Evolutionary conservation across 2,888 invertebrate species (phyloP), one percentile per base, ranked within the genome.

Genomic region (Cataglyphis cursor): DNA sequence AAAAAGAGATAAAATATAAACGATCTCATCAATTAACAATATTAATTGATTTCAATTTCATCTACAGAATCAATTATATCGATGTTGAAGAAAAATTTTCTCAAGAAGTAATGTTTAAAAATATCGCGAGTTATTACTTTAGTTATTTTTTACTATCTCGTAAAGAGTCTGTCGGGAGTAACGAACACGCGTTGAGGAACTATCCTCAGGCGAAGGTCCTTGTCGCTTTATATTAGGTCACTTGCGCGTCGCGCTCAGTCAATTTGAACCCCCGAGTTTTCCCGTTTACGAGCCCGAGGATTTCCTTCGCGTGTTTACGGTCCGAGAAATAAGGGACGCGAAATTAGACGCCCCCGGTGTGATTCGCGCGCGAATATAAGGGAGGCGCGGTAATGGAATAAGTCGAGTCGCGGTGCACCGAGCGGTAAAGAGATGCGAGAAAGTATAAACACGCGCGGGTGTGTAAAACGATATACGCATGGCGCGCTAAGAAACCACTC

Each of bases 231-330:
- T 61, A 70, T 21, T 66, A 75, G 35, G 21, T 88, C 74, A 65
- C 84, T 72, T 61, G 65, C 59, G 9, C 78, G 18, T 35, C 41
- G 57, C 70, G 24, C 38, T 21, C 73, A 31, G 48, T 28, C 66
- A 81, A 75, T 84, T 83, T 80, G 62, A 51, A 66, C 48, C 54
- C 18, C 62, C 73, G 87, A 85, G 83, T 84, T 64, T 87, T 85
- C 81, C 78, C 70, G 86, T 90, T 88, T 88, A 86, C 86, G 87
- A 89, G 83, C 85, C 66, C 75, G 81, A 85, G 83, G 86, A 88
- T 83, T 88, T 82, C 82, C 85, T 88, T 85, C 87, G 84, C 86
- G 85, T 88, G 89, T 89, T 91, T 90, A 87, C 82, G 64, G 81
- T 82, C 80, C 81, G 87, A 68, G 84, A 86, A 88, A 90, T 88